Percentiles rank a stretch among this genome's conserved stretches.
Conservation (phyloP, 2,797 vertebrate genomes). For the Enteromius anoplus region DNA sequence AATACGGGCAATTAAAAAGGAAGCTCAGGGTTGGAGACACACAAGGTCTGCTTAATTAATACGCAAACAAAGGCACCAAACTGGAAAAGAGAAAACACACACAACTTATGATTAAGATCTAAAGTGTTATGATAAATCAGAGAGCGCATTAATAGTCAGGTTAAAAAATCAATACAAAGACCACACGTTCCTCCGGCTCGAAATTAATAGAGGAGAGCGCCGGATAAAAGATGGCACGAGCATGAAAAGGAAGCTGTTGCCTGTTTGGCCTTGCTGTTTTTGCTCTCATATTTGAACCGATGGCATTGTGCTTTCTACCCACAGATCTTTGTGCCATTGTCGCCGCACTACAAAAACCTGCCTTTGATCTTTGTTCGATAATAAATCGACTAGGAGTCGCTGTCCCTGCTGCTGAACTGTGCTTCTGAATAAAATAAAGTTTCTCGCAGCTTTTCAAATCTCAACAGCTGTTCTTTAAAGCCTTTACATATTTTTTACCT, state of each 20-base stretch:
- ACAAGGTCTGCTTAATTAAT: conserved; percentile 96
- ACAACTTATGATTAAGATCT: conserved; percentile 91
- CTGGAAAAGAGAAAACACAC: conserved; percentile 71
- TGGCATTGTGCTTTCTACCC: conserved; percentile 61
- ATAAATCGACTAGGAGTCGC: conserved; percentile 50
- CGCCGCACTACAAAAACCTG: conserved; percentile 50
- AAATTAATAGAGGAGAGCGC: conserved; percentile 75
- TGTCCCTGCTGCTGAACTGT: conserved; percentile 29
- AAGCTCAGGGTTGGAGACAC: conserved; percentile 87
- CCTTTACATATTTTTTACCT: conserved; percentile 37
- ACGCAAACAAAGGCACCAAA: conserved; percentile 93
- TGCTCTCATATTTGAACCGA: conserved; percentile 60
- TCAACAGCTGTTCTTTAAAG: conserved; percentile 27
- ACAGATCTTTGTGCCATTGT: conserved; percentile 63
- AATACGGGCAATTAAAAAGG: conserved; percentile 95
- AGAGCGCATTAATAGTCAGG: conserved; percentile 88
- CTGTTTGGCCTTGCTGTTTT: conserved; percentile 70
- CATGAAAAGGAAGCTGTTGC: conserved; percentile 66
- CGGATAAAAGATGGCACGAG: conserved; percentile 69
- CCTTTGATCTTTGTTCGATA: conserved; percentile 57
- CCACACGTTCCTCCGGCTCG: conserved; percentile 80
- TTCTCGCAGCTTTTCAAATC: conserved; percentile 25
- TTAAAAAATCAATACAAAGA: conserved; percentile 90
- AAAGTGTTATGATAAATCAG: conserved; percentile 92
- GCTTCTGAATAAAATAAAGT: conserved; percentile 20